Evolutionary conservation across 30 jellyfish, hydroid and myxozoan genomes (phyloP), one percentile per base, ranked within the genome.

Genomic region (Cassiopea andromeda): DNA sequence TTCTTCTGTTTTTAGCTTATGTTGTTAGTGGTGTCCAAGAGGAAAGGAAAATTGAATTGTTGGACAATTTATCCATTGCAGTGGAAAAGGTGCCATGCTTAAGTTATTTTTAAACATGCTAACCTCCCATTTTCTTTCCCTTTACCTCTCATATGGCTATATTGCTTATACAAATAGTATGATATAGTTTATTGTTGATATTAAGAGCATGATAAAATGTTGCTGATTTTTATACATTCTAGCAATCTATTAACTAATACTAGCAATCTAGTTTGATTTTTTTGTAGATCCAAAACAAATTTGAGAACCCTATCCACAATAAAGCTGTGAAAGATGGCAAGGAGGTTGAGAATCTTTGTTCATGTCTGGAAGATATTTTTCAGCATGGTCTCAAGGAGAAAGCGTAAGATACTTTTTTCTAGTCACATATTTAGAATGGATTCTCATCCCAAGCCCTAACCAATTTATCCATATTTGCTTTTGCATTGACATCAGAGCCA

Each of bases 51-150:
- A 84, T 85, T 14, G 94, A 92, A 17, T 71, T 95, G 66, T 95
- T 95, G 85, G 99, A 95, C 81, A 95, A 91, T 54, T 75, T 95
- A 54, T 96, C 99, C 2, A 83, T 95, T 48, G 96, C 97, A 48
- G 99, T 90, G 13, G 99, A 95, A 82, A 95, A 91, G 98, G 99
- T 95, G 43, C 38, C 38, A 27, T 27, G 38, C 38, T 27, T 27
- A 27, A 27, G 38, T 27, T 27, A 27, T 27, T 27, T 27, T 27
- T 27, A 0, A 27, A 27, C 38, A 27, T 27, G 38, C 38, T 27
- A 27, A 27, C 38, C 38, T 27, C 38, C 38, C 38, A 27, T 27
- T 27, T 27, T 27, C 38, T 27, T 27, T 27, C 38, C 38, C 38
- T 27, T 27, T 27, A 27, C 38, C 38, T 27, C 38, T 27, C 38